These are phyloP conservation scores for Sisyra terminalis DNA, from an alignment of 2,888 invertebrate genomes.

Conservation along the genomic window DNA sequence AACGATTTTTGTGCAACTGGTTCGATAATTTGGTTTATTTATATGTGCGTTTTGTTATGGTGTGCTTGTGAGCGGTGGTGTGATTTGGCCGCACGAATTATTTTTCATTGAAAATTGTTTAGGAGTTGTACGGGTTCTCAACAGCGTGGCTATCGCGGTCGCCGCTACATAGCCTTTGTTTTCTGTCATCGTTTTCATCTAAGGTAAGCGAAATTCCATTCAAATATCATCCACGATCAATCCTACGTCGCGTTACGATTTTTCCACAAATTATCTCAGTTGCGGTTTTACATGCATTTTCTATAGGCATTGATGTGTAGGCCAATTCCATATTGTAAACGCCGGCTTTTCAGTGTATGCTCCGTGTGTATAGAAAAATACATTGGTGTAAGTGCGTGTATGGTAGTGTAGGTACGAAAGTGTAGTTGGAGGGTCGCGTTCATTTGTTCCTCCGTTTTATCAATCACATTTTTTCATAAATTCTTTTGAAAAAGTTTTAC, in stretches of 20 bases:
- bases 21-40: background rate
- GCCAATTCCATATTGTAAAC: slow-evolving; percentile 5
- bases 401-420: too few relatives aligned
- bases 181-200: slow-evolving; percentile 23
- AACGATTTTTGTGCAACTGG: too few relatives aligned
- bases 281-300: too few relatives aligned
- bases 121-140: slow-evolving; percentile 22
- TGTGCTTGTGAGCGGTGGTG: slow-evolving; percentile 23
- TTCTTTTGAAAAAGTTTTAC: too few relatives aligned
- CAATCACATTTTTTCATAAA: too few relatives aligned
- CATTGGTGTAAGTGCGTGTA: too few relatives aligned
- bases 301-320: background rate
- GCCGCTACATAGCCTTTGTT: slow-evolving; percentile 27
- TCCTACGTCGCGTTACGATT: background rate
- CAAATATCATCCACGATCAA: background rate
- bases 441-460: too few relatives aligned
- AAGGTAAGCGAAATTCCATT: slow-evolving; percentile 22
- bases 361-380: too few relatives aligned
- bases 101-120: slow-evolving; percentile 17
- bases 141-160: slow-evolving; percentile 30
- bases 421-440: too few relatives aligned
- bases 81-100: slow-evolving; percentile 11
- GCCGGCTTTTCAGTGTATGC: too few relatives aligned
- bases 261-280: too few relatives aligned
- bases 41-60: slow-evolving; percentile 6